Base-by-base conservation (phyloP, 2,888 invertebrate genomes). In the Mycogona germanica region DNA sequence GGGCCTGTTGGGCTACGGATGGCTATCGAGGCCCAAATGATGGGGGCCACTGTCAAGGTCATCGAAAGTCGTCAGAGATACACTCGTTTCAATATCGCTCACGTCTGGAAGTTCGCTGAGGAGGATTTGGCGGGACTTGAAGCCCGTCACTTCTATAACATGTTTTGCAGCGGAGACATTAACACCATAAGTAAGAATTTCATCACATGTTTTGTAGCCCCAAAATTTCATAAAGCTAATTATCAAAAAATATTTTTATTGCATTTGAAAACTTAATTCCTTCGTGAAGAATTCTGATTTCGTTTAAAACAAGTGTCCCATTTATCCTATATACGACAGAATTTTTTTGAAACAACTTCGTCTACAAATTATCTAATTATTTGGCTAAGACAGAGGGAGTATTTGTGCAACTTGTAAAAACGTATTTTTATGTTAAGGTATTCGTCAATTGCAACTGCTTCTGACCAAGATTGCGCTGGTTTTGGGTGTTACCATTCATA, bases 81-180 rank as follows among this genome's bases (percentile, higher is more conserved):
- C 58, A 68, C 71, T 14, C 64, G 74, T 21, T 77, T 78, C 65
- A 78, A 78, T 64, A 76, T 78, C 17, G 72, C 78, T 25, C 77
- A 78, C 64, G 66, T 78, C 17, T 78, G 77, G 77, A 75, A 76
- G 17, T 76, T 71, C 61, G 73, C 77, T 49, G 77, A 78, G 56
- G 68, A 72, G 40, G 78, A 78, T 64, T 69, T 78, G 58, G 73
- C 72, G 61, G 69, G 68, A 42, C 68, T 76, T 14, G 77, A 76
- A 44, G 76, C 75, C 32, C 77, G 78, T 63, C 71, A 73, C 56
- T 76, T 78, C 64, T 76, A 73, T 62, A 76, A 76, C 21, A 75
- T 75, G 62, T 78, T 78, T 64, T 77, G 76, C 67, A 74, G 76
- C 32, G 77, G 76, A 17, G 67, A 75, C 56, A 76, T 78, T 52